phyloP scores from a whole-genome alignment of 2,797 vertebrate species.

The Oreortyx pictus region DNA sequence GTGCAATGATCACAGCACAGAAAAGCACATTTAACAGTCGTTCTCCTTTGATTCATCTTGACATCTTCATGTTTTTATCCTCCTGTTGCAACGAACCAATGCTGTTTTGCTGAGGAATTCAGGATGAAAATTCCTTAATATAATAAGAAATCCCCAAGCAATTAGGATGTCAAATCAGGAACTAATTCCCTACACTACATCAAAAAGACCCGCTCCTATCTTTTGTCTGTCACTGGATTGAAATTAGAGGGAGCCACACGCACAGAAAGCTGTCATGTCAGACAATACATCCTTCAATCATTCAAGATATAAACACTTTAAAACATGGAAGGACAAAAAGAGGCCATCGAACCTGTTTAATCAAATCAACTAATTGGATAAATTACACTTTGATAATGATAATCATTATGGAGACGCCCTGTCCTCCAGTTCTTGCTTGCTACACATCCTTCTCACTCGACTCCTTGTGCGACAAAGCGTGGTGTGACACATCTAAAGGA shows the following conservation, averaged over 20 bases:
- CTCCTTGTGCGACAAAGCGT: not conserved
- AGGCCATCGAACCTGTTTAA: constrained; percentile 59
- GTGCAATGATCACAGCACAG: not conserved
- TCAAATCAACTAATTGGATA: constrained; percentile 75
- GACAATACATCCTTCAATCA: constrained; percentile 56
- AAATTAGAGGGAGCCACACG: constrained; percentile 53
- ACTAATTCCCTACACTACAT: constrained; percentile 59
- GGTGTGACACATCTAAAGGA: not conserved
- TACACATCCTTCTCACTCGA: not conserved
- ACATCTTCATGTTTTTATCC: not conserved
- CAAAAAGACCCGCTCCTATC: constrained; percentile 60
- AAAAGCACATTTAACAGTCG: not conserved
- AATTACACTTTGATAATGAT: constrained; percentile 69
- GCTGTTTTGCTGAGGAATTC: not conserved
- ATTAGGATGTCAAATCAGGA: constrained; percentile 62
- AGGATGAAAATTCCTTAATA: constrained; percentile 16
- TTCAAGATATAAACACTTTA: constrained; percentile 57
- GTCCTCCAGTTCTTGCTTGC: not conserved
- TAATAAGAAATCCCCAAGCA: constrained; percentile 47
- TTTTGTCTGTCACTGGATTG: constrained; percentile 65
- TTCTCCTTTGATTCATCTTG: not conserved
- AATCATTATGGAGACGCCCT: constrained; percentile 57
- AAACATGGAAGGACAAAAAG: constrained; percentile 62
- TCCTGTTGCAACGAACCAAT: not conserved
- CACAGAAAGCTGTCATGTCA: constrained; percentile 59